phyloP scores from a whole-genome alignment of 2,113 vertebrate species.

The Litocranius walleri region DNA sequence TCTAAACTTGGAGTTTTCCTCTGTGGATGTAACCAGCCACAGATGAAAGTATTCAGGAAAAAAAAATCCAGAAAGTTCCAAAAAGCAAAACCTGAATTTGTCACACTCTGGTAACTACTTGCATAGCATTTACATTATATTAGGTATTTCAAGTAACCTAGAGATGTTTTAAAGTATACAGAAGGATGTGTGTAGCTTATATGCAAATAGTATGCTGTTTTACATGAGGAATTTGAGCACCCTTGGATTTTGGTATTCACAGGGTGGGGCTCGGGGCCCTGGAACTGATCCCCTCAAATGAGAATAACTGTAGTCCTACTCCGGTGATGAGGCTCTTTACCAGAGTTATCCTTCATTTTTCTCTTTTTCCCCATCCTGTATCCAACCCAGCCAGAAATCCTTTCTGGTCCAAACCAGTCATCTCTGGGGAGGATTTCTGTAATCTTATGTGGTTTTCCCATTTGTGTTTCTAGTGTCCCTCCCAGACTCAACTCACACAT shows the following conservation, averaged over 20 bases:
- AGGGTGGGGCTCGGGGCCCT: accelerated
- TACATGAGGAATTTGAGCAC: background rate
- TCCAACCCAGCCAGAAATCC: background rate
- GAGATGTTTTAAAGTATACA: background rate
- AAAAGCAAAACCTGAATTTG: background rate
- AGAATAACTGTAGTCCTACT: background rate
- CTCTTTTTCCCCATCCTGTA: background rate
- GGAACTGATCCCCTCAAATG: background rate
- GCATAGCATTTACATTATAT: background rate
- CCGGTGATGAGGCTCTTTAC: background rate
- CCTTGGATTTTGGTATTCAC: background rate
- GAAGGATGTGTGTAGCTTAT: background rate
- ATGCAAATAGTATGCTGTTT: background rate
- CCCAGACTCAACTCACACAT: background rate
- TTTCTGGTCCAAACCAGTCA: background rate
- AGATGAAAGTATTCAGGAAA: background rate
- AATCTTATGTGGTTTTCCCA: background rate
- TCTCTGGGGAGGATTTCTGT: background rate
- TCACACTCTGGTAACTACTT: background rate
- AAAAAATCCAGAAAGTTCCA: background rate
- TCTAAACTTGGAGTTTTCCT: background rate
- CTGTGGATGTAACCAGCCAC: background rate
- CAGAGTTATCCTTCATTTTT: background rate
- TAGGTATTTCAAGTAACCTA: background rate
- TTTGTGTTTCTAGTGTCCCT: background rate